Evolutionary conservation across 53 echinoderm and acorn worm species (phyloP).

Genomic region (Zoroaster sp.): DNA sequence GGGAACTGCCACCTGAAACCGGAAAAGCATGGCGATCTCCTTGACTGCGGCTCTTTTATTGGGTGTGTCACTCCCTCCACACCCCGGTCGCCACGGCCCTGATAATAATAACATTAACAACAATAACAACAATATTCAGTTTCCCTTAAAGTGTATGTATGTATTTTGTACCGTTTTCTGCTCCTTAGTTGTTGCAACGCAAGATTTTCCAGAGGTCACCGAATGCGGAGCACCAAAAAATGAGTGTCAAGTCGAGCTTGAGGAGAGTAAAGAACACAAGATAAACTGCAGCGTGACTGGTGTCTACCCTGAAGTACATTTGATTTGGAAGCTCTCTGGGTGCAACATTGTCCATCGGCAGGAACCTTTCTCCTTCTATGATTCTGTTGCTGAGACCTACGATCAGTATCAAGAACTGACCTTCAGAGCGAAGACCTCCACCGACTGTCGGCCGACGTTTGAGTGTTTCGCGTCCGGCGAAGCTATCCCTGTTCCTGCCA

Average conservation of each 20-base stretch:
- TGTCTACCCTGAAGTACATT: neutral
- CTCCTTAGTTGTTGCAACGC: neutral
- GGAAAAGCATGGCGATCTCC: no score
- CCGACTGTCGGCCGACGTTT: neutral
- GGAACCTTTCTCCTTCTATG: neutral
- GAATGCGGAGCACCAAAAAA: neutral
- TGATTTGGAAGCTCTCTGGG: neutral
- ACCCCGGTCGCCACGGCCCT: no score
- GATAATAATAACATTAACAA: no score
- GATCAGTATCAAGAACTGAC: neutral
- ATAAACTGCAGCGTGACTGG: neutral
- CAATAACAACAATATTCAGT: no score
- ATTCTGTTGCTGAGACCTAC: neutral
- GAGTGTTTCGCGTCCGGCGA: neutral
- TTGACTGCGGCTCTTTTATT: no score
- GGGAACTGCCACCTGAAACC: no score
- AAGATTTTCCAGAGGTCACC: neutral
- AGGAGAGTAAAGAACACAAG: neutral
- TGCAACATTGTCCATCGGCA: neutral
- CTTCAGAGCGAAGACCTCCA: neutral
- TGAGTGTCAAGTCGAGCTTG: neutral
- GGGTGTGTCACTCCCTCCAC: no score
- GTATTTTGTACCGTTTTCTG: no score
- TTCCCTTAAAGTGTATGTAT: no score
- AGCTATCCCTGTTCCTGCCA: neutral